Conservation (phyloP, 1,140 invertebrate species). For the Chrysopa pallens region DNA sequence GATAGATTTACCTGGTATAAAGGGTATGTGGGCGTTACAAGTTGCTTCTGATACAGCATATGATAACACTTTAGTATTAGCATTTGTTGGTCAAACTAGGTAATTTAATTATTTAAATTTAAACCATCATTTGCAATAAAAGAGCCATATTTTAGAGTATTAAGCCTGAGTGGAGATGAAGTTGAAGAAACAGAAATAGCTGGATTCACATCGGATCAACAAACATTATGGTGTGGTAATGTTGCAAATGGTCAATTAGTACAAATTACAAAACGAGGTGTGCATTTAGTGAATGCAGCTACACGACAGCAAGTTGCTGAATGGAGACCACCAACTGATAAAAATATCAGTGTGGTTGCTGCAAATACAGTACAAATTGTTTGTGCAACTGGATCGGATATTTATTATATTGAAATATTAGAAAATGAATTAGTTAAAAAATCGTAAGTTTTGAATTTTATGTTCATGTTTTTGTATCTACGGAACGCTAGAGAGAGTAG, state of each 20-base stretch:
- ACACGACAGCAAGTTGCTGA: slow-evolving; percentile 49
- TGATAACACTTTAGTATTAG: slow-evolving; percentile 70
- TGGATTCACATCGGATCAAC: slow-evolving; percentile 76
- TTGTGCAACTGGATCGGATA: slow-evolving; percentile 70
- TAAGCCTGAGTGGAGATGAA: slow-evolving; percentile 82
- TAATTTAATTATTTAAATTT: slow-evolving; percentile 12
- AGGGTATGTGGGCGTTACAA: slow-evolving; percentile 90
- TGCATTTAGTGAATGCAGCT: slow-evolving; percentile 45
- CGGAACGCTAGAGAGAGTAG: no score
- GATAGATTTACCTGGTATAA: slow-evolving; percentile 92
- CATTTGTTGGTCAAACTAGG: slow-evolving; percentile 88
- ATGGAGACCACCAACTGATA: slow-evolving; percentile 58
- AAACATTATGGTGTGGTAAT: slow-evolving; percentile 88
- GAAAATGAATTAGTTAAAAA: slow-evolving; percentile 43
- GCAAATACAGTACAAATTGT: slow-evolving; percentile 71
- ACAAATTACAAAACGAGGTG: slow-evolving; percentile 58
- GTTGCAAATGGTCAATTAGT: slow-evolving; percentile 67
- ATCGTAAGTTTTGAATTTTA: no score
- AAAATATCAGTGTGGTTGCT: slow-evolving; percentile 75
- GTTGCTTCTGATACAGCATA: slow-evolving; percentile 35
- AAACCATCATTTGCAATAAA: neutral
- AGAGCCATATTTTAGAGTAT: slow-evolving; percentile 33
- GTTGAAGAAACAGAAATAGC: slow-evolving; percentile 91
- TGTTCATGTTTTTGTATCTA: no score
- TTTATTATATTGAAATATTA: slow-evolving; percentile 78